Conservation (phyloP, 2,888 invertebrate species). For the Napeogenes sylphis region DNA sequence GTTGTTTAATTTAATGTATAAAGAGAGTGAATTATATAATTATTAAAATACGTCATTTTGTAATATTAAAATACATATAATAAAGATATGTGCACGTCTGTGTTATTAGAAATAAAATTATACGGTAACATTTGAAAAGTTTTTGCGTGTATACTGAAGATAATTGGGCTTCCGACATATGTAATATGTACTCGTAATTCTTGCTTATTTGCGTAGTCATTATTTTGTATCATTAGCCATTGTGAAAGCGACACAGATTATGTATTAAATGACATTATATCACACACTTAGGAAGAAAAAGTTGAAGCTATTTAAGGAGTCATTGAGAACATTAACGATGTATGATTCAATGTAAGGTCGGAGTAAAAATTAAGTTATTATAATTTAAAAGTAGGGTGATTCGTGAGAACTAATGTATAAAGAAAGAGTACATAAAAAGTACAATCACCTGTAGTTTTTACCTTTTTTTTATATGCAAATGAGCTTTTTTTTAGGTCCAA, state of each 20-base stretch:
- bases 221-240: background rate
- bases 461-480: too few species aligned
- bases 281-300: background rate
- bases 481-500: too few species aligned
- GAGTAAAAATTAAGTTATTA: background rate
- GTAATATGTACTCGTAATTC: background rate
- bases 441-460: too few species aligned
- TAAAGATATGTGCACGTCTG: too few species aligned
- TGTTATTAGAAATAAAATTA: too few species aligned
- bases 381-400: too few species aligned
- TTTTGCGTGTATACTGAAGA: constrained; percentile 34
- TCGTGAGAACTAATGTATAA: too few species aligned
- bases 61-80: too few species aligned
- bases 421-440: too few species aligned
- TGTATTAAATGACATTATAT: background rate
- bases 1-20: background rate
- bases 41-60: background rate
- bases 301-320: background rate
- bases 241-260: constrained; percentile 2
- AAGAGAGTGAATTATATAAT: background rate
- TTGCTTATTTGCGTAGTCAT: background rate
- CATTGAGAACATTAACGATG: too few species aligned
- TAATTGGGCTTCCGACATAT: constrained; percentile 35
- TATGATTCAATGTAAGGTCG: background rate
- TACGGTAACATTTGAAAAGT: too few species aligned